Conservation (phyloP, 2,797 vertebrate species). For the Mycteria americana region DNA sequence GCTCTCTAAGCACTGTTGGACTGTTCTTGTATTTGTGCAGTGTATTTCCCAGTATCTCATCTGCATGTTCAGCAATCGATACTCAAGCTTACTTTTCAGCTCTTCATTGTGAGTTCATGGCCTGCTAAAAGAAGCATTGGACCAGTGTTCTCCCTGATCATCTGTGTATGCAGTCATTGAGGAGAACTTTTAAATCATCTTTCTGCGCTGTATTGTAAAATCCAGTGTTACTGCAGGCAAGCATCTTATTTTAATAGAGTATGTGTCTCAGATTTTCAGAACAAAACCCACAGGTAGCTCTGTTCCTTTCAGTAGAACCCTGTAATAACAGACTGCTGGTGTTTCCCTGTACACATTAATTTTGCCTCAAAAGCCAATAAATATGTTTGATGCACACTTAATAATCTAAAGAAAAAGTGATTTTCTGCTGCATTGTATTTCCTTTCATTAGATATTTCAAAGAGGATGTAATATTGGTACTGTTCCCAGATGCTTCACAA, state of each 20-base stretch:
- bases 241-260: background rate
- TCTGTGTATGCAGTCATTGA: background rate
- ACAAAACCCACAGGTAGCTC: background rate
- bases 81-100: background rate
- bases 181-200: background rate
- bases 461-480: background rate
- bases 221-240: background rate
- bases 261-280: background rate
- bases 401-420: conserved; percentile 3
- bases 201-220: background rate
- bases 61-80: background rate
- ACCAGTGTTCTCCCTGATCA: background rate
- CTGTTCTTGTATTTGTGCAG: background rate
- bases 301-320: background rate
- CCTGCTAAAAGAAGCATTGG: background rate
- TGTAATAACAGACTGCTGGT: background rate
- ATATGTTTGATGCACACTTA: background rate
- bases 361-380: background rate
- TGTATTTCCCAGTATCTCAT: background rate
- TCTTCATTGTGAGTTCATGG: background rate
- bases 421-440: conserved; percentile 7
- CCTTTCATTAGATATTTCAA: conserved; percentile 15
- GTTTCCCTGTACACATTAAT: background rate
- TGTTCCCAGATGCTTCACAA: background rate
- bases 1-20: background rate